Conservation (phyloP, 2,113 vertebrate genomes). For the Pontoporia blainvillei region DNA sequence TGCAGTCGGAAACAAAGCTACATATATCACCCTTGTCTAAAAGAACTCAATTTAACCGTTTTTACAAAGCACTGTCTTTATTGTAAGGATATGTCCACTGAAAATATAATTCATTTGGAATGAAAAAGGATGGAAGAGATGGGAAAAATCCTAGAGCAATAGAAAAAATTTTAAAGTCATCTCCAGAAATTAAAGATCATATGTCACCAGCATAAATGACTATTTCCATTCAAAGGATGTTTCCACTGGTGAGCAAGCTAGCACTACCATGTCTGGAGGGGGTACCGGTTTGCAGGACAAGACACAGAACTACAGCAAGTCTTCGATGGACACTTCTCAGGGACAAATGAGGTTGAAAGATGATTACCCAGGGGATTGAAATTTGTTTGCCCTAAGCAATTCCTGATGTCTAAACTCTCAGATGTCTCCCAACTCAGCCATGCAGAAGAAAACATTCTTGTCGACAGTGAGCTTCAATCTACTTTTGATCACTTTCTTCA, state of each 20-base stretch:
- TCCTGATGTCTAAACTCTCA: slow-evolving; percentile 26
- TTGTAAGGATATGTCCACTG: neutral
- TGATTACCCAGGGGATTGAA: neutral
- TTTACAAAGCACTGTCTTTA: slow-evolving; percentile 3
- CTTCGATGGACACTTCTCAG: slow-evolving; percentile 15
- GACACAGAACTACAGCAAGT: neutral
- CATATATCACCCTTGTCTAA: neutral
- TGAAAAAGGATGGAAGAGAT: neutral
- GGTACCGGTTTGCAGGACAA: neutral
- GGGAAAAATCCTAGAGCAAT: neutral
- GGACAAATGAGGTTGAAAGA: slow-evolving; percentile 31
- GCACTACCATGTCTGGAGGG: neutral
- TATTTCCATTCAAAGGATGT: neutral
- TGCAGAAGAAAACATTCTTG: slow-evolving; percentile 10
- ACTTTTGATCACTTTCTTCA: slow-evolving; percentile 66
- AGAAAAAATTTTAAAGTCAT: neutral
- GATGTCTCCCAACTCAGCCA: slow-evolving; percentile 19
- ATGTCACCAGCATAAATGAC: neutral
- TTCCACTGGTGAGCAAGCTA: neutral
- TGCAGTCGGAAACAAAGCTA: neutral
- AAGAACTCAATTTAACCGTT: neutral
- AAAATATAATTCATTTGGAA: slow-evolving; percentile 11
- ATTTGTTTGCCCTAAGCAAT: slow-evolving; percentile 5
- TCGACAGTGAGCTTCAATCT: slow-evolving; percentile 26
- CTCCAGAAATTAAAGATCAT: neutral